phyloP scores from a whole-genome alignment of 92 coral and sea anemone genomes.

The Desmophyllum pertusum region DNA sequence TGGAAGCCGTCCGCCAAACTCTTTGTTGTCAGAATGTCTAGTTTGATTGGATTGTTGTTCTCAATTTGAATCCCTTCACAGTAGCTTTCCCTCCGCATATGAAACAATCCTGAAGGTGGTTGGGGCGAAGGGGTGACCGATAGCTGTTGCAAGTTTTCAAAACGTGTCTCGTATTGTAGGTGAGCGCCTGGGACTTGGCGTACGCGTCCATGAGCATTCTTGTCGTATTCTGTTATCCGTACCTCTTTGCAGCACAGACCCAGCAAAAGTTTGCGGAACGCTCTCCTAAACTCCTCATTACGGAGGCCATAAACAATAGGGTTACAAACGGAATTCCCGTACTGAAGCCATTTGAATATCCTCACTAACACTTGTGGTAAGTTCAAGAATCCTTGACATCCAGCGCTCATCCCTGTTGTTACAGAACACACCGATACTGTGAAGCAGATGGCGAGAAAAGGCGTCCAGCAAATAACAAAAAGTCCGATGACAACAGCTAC shows the following conservation, averaged over 20 bases:
- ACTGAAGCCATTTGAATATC: slow-evolving; percentile 74
- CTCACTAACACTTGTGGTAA: slow-evolving; percentile 30
- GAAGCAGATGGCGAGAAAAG: slow-evolving; percentile 59
- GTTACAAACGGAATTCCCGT: slow-evolving; percentile 80
- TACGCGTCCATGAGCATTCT: slow-evolving; percentile 64
- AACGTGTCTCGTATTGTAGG: slow-evolving; percentile 70
- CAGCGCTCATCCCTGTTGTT: neutral
- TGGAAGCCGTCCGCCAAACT: slow-evolving; percentile 49
- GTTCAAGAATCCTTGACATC: neutral
- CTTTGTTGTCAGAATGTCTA: too few relatives aligned
- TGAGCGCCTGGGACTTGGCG: slow-evolving; percentile 43
- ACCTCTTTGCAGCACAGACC: too few relatives aligned
- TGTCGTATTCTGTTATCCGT: too few relatives aligned
- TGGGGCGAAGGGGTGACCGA: too few relatives aligned
- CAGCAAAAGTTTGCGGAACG: too few relatives aligned
- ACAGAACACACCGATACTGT: slow-evolving; percentile 50
- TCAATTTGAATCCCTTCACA: too few relatives aligned
- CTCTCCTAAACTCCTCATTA: slow-evolving; percentile 74
- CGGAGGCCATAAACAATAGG: slow-evolving; percentile 81
- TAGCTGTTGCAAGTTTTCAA: slow-evolving; percentile 75
- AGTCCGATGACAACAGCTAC: slow-evolving; percentile 84
- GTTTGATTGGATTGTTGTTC: too few relatives aligned
- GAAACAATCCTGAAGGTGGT: too few relatives aligned
- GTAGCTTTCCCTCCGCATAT: too few relatives aligned
- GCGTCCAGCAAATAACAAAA: too few relatives aligned